Evolutionary conservation across 2,888 invertebrate genomes (phyloP).

Genomic region (Oxycera nigricornis): DNA sequence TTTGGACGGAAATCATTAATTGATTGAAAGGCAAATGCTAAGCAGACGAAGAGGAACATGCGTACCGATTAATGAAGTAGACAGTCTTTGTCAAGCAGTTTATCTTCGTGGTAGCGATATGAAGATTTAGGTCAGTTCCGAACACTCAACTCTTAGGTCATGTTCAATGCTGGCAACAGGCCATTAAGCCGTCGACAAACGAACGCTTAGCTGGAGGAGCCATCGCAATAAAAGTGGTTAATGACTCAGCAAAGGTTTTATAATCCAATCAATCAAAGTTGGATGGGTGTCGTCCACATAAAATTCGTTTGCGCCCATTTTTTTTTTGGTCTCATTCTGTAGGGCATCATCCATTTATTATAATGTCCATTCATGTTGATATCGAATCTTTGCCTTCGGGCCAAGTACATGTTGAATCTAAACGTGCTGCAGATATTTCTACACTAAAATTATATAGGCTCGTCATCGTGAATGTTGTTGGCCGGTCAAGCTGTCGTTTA

Average conservation of each 20-base stretch:
- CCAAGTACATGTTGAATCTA: not conserved
- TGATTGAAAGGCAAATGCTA: not conserved
- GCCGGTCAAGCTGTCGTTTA: not conserved
- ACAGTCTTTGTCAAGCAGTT: too few species aligned
- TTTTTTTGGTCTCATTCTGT: not conserved
- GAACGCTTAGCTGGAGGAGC: not conserved
- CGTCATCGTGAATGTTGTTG: not conserved
- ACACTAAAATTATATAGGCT: not conserved
- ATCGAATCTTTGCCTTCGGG: constrained; percentile 3
- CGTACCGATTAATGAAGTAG: too few species aligned
- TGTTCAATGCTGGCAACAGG: constrained; percentile 15
- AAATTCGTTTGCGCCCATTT: not conserved
- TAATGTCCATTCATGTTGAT: constrained; percentile 14
- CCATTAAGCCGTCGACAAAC: not conserved
- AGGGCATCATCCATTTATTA: constrained; percentile 12
- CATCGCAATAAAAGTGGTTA: constrained; percentile 15
- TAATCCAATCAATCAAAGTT: constrained; percentile 23
- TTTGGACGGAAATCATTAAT: constrained; percentile 9
- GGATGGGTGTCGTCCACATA: constrained; percentile 17
- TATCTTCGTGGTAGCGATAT: too few species aligned
- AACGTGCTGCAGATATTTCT: not conserved
- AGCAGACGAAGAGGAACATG: not conserved
- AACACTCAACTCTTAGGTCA: constrained; percentile 15
- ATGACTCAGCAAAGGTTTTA: constrained; percentile 16
- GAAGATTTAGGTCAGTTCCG: not conserved